Conservation (phyloP, 2,797 vertebrate species). For the Glyptemys insculpta region DNA sequence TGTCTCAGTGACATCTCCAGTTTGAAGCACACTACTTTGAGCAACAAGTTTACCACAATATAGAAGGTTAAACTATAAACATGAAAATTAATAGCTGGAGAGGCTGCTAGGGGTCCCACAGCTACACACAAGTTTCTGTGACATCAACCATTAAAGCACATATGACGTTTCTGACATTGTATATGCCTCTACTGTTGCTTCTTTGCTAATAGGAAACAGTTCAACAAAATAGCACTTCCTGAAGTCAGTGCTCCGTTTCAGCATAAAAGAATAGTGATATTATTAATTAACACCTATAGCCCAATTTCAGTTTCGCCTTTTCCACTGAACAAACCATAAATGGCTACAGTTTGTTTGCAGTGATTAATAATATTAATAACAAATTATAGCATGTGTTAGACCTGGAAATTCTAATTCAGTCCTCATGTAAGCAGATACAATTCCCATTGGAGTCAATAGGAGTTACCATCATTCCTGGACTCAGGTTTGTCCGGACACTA, state of each 20-base stretch:
- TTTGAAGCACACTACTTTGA: not conserved
- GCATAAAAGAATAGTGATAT: not conserved
- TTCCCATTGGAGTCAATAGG: not conserved
- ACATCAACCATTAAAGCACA: not conserved
- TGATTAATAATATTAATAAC: not conserved
- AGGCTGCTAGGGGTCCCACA: not conserved
- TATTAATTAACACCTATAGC: slow-evolving; percentile 15
- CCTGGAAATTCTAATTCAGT: not conserved
- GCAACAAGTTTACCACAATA: not conserved
- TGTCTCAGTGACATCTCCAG: not conserved
- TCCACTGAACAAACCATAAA: slow-evolving; percentile 7
- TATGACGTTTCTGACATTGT: slow-evolving; percentile 1
- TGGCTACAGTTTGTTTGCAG: slow-evolving; percentile 14
- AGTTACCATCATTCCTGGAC: not conserved
- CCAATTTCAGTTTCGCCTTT: not conserved
- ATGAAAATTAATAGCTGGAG: slow-evolving; percentile 12
- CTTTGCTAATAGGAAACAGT: not conserved
- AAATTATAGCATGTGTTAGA: not conserved
- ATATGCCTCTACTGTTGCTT: not conserved
- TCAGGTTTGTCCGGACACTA: not conserved
- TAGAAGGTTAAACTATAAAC: slow-evolving; percentile 12
- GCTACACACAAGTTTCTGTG: not conserved
- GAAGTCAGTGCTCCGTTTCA: not conserved
- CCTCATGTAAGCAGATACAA: not conserved
- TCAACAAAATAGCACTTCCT: not conserved